Base-by-base conservation (phyloP, 23 tunicate species). In the Ciona savignyi region DNA sequence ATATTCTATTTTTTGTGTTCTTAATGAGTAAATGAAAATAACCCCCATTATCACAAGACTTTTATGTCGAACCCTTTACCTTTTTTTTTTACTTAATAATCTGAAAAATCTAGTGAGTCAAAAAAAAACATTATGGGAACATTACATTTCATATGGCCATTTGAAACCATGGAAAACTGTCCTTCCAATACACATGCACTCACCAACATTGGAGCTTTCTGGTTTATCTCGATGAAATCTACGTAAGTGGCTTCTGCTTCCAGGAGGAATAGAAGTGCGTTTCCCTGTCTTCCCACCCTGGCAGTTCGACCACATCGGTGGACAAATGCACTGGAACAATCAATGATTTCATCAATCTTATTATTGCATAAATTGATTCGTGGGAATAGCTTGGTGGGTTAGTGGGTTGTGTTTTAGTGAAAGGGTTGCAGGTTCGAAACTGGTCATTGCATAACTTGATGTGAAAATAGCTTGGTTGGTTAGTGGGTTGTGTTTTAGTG, bases 271-370 rank as follows among this genome's bases (percentile, higher is more conserved):
- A 95, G 31, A 11, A 95, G 34, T 1, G 95, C 95, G 29, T 83
- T 85, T 74, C 99, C 99, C 31, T 70, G 67, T 74, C 75, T 79
- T 32, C 99, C 99, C 29, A 84, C 86, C 4, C 99, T 60, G n/a
- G 99, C 99, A 0, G 99, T 95, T 56, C 99, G 65, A 23, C 99
- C 99, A 34, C 90, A 90, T 20, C 99, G 95, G 77, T 95, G 99
- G 1, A 95, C 95, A 72, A 95, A 95, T 15, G 83, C 81, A 70
- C 89, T 83, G 70, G 2, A 33, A 1, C 29, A 49, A 15, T 11
- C 15, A 11, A 20, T 11, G 15, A 49, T 49, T 11, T 49, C 20
- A 20, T 49, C 20, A 49, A 20, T 49, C 20, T 11, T 49, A 20
- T 20, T 20, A 49, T 49, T 11, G 20, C 15, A 49, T 20, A 11